Evolutionary conservation across 1,140 invertebrate species (phyloP), one percentile per base, ranked within the genome.

Genomic region (Holotrichia oblita): DNA sequence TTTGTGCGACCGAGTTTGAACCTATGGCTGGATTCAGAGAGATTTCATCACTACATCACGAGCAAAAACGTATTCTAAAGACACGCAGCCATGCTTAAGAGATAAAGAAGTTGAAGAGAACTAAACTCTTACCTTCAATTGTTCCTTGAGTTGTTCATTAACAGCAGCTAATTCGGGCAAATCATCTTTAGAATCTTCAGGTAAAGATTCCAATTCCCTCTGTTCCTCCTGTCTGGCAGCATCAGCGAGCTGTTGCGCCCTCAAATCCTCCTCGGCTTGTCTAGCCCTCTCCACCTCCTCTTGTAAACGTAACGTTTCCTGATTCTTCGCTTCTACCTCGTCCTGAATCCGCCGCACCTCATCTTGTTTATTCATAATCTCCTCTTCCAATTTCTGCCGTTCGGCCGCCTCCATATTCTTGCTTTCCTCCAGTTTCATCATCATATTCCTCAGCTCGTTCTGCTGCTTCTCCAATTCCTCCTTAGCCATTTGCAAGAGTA

Each of bases 381-480:
- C 96, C 77, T 96, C 94, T 86, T 97, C 96, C 42, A 99, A 89
- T 87, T 96, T 97, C 77, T 89, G 89, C 84, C 94, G 92, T 86
- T 98, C 97, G 6, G 93, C 95, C 48, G 93, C 93, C 87, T 98
- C 97, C 95, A 98, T 94, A 85, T 96, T 93, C 88, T 92, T 92
- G 81, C 89, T 90, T 84, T 92, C 94, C 88, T 98, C 96, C 79
- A 99, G 90, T 85, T 96, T 92, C 80, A 93, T 91, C 93, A 97
- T 96, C 95, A 99, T 97, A 27, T 90, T 92, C 82, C 95, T 93
- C 83, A 94, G 87, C 87, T 94, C 93, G 81, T 93, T 93, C 88
- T 98, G 95, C 83, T 95, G 92, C 82, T 91, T 88, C 88, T 99
- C 98, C 41, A 99, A 88, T 85, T 97, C 95, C 86, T 99, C 96